Conservation (phyloP, 1,140 invertebrate genomes). For the Ridgeia piscesae region DNA sequence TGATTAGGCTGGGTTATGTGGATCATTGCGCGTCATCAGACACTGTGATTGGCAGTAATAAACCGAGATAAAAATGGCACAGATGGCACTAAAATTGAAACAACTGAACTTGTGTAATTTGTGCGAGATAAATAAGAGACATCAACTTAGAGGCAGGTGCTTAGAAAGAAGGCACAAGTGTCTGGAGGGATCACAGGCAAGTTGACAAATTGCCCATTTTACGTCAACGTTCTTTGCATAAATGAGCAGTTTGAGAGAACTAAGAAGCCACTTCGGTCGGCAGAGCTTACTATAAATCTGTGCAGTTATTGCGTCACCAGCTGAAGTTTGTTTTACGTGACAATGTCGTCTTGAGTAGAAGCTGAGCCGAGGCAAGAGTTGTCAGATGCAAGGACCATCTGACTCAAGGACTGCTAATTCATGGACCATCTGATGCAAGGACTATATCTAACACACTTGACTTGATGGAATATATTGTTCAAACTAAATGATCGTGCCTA, state of each 20-base stretch:
- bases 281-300: background rate
- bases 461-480: too few relatives aligned
- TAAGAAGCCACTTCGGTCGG: background rate
- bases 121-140: background rate
- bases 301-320: background rate
- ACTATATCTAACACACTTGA: too few relatives aligned
- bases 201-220: background rate
- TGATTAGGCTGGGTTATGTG: background rate
- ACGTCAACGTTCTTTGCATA: background rate
- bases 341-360: background rate
- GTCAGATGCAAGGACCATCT: too few relatives aligned
- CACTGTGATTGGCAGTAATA: background rate
- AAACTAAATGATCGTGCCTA: too few relatives aligned
- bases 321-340: background rate
- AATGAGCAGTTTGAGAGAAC: background rate
- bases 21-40: background rate
- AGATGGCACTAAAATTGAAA: background rate
- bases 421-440: too few relatives aligned
- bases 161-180: background rate
- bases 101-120: background rate
- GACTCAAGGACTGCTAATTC: too few relatives aligned
- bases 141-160: background rate
- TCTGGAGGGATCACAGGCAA: background rate
- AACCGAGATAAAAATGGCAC: background rate
- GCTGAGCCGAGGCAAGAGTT: too few relatives aligned